Evolutionary conservation across 2,888 invertebrate species (phyloP).

Genomic region (Amiota minor): DNA sequence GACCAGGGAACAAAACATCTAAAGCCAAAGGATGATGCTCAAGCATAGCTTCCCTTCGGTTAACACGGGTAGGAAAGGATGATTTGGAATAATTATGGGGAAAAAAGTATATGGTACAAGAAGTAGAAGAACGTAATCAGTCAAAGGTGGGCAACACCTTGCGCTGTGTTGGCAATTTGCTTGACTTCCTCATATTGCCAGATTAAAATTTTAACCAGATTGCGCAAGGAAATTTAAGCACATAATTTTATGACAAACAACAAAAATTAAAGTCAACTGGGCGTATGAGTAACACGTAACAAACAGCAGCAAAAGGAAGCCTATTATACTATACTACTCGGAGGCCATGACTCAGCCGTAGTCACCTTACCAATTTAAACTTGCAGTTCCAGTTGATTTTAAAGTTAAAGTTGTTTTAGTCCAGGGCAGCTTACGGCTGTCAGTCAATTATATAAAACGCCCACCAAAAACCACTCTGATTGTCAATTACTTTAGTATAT

Average conservation of each 20-base stretch:
- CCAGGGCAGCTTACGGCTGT: too few species aligned
- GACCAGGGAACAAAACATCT: conserved; percentile 5
- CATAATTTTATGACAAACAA: conserved; percentile 4
- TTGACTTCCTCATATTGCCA: conserved; percentile 29
- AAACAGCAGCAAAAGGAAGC: background rate
- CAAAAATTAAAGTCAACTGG: conserved; percentile 25
- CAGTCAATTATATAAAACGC: conserved; percentile 47
- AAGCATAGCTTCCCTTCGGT: too few species aligned
- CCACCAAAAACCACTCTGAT: background rate
- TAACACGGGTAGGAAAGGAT: too few species aligned
- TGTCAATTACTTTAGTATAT: conserved; percentile 2
- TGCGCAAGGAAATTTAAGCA: conserved; percentile 15
- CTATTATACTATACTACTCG: background rate
- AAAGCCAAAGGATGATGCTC: conserved; percentile 15
- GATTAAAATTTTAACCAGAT: conserved; percentile 24
- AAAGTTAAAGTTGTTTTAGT: too few species aligned
- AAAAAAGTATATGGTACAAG: conserved; percentile 30
- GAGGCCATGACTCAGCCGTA: background rate
- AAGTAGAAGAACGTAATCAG: conserved; percentile 54
- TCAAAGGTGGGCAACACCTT: conserved; percentile 52
- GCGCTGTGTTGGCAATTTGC: background rate
- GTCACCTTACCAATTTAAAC: background rate
- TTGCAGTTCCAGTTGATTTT: too few species aligned
- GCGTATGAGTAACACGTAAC: conserved; percentile 45
- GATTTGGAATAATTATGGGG: background rate